Evolutionary conservation across 2,113 vertebrate species (phyloP).

Genomic region (Zosterops borbonicus): DNA sequence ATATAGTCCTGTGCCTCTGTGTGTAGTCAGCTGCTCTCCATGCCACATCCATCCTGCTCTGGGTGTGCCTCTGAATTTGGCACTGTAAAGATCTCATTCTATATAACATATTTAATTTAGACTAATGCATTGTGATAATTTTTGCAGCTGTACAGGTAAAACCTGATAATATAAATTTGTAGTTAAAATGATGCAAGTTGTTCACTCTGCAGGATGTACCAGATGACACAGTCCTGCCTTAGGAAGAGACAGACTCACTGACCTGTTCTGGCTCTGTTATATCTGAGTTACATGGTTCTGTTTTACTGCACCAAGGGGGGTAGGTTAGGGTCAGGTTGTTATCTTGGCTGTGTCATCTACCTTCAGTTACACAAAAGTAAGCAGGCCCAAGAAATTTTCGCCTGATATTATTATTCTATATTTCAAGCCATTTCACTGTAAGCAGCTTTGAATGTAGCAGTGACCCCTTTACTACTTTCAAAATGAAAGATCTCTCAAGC

Average conservation of each 20-base stretch:
- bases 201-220: background rate
- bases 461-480: constrained; percentile 52
- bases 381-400: background rate
- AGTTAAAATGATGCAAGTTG: background rate
- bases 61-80: background rate
- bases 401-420: background rate
- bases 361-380: background rate
- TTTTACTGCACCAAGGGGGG: background rate
- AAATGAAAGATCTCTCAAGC: constrained; percentile 49
- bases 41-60: background rate
- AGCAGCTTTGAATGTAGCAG: background rate
- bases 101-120: background rate
- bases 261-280: background rate
- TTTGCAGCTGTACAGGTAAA: background rate
- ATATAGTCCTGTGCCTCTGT: background rate
- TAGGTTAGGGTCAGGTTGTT: constrained; percentile 1
- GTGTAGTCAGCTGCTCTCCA: background rate
- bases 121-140: background rate
- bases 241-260: background rate
- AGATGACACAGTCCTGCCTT: background rate
- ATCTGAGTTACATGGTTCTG: background rate
- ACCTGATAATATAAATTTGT: background rate
- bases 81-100: background rate
- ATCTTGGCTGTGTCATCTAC: background rate
- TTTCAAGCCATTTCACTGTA: constrained; percentile 40